phyloP scores from a whole-genome alignment of 2,797 vertebrate species.

The Macroramphosus scolopax region DNA sequence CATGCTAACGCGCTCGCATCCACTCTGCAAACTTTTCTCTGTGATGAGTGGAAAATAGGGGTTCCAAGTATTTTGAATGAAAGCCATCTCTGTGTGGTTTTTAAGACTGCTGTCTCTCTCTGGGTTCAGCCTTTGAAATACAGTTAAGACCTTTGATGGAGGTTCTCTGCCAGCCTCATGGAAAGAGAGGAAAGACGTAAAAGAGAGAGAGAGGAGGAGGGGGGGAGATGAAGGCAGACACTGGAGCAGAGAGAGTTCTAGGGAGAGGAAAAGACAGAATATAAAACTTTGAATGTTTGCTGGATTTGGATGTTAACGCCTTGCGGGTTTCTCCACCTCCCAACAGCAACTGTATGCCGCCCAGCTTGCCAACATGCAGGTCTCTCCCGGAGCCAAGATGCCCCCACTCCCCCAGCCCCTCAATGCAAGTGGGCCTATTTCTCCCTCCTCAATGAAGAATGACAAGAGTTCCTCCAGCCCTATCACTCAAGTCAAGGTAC shows the following conservation, averaged over 20 bases:
- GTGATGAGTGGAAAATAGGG: constrained; percentile 81
- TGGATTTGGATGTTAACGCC: constrained; percentile 76
- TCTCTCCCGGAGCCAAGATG: constrained; percentile 99
- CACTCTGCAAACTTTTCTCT: constrained; percentile 75
- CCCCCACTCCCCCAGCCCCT: constrained; percentile 91
- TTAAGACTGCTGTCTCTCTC: constrained; percentile 78
- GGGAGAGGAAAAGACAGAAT: constrained; percentile 71
- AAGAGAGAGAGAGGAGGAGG: constrained; percentile 49
- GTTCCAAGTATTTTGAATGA: constrained; percentile 78
- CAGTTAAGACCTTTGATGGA: constrained; percentile 83
- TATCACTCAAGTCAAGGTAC: constrained; percentile 96
- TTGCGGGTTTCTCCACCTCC: constrained; percentile 71
- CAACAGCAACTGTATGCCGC: constrained; percentile 98
- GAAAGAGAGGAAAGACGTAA: constrained; percentile 74
- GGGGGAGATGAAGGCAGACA: constrained; percentile 63
- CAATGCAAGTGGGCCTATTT: constrained; percentile 89
- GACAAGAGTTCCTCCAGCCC: constrained; percentile 98
- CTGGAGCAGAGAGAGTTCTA: constrained; percentile 57
- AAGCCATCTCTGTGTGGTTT: constrained; percentile 81
- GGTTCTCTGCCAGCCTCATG: constrained; percentile 76
- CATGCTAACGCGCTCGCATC: constrained; percentile 75
- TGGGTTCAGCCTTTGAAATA: constrained; percentile 79
- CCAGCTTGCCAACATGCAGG: constrained; percentile 99
- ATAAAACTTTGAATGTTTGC: constrained; percentile 77
- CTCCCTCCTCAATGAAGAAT: constrained; percentile 96